phyloP scores from a whole-genome alignment of 2,113 vertebrate species.

The Falco punctatus region DNA sequence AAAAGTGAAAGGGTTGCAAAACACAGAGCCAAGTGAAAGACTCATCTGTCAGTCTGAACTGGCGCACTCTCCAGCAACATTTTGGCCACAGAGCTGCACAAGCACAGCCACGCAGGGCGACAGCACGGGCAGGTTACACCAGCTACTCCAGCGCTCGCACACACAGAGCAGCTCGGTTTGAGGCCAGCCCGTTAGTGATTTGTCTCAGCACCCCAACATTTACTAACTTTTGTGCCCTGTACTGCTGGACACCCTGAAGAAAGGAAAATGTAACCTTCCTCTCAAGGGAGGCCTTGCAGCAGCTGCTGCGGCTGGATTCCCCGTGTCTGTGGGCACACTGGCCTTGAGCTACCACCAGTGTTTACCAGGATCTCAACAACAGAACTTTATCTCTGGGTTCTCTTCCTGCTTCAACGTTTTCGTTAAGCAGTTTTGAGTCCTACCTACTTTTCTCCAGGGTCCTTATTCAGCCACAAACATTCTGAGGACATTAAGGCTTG shows the following conservation, averaged over 20 bases:
- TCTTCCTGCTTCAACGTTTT: not conserved
- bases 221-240: not conserved
- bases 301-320: not conserved
- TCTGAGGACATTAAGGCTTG: not conserved
- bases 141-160: no score
- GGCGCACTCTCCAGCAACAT: not conserved
- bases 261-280: not conserved
- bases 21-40: not conserved
- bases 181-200: not conserved
- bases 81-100: not conserved
- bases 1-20: not conserved
- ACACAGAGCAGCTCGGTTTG: not conserved
- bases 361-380: not conserved
- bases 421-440: not conserved
- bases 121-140: no score
- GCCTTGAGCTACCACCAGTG: not conserved
- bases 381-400: not conserved
- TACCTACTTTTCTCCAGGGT: not conserved
- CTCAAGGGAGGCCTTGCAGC: not conserved
- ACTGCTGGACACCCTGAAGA: no score
- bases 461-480: not conserved
- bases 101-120: not conserved
- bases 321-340: accelerated
- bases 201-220: not conserved
- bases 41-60: accelerated